Percentiles rank a stretch among this genome's conserved stretches.
Conservation (phyloP, 2,797 vertebrate genomes). For the Poliocrania exsul region DNA sequence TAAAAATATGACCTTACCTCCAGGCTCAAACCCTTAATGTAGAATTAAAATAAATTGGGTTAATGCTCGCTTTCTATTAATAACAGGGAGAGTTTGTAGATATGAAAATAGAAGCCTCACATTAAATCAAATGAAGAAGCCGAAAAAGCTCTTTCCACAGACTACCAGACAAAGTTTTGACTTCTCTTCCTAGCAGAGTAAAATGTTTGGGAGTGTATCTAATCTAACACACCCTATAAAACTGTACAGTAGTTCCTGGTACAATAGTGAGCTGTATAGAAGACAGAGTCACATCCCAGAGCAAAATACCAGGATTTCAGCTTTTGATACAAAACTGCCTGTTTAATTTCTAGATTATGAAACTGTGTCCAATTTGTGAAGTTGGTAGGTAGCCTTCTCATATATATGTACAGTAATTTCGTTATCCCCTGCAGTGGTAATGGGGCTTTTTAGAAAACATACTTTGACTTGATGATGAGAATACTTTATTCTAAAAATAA, state of each 20-base stretch:
- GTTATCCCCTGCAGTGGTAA: neutral
- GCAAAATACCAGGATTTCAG: neutral
- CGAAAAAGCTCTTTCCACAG: neutral
- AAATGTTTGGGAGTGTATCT: constrained; percentile 16
- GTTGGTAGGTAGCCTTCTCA: neutral
- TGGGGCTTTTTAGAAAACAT: constrained; percentile 30
- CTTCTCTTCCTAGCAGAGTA: neutral
- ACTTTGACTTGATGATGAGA: constrained; percentile 47
- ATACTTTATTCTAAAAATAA: constrained; percentile 59
- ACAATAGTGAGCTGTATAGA: neutral
- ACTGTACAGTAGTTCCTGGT: neutral
- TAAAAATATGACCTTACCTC: constrained; percentile 3
- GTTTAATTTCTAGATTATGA: neutral
- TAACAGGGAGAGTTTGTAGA: neutral
- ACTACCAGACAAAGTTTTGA: neutral
- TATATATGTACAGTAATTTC: neutral
- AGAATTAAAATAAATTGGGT: neutral
- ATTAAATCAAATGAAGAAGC: neutral
- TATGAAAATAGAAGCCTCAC: neutral
- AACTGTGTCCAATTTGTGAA: neutral
- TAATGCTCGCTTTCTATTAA: neutral
- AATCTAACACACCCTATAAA: constrained; percentile 42
- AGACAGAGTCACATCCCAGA: neutral
- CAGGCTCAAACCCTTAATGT: neutral
- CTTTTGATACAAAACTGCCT: neutral